Conservation (phyloP, 2,888 invertebrate genomes). For the Stenichneumon culpator region DNA sequence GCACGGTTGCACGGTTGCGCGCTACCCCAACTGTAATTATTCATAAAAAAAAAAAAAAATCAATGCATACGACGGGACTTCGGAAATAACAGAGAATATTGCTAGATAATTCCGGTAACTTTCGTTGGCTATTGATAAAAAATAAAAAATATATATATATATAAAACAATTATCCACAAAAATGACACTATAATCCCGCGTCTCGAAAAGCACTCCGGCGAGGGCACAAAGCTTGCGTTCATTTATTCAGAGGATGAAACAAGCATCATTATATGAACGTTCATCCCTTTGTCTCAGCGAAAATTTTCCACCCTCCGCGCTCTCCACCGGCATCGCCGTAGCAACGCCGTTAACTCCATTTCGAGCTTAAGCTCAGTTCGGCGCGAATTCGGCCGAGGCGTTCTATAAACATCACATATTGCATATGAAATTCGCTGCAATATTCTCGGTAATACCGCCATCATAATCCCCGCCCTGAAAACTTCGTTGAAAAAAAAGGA, state of each 20-base stretch:
- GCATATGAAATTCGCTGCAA: neutral
- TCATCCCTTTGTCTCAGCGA: neutral
- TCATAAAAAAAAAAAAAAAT: neutral
- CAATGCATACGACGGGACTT: neutral
- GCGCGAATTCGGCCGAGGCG: neutral
- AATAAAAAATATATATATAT: no score
- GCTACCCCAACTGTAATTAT: neutral
- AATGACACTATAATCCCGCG: neutral
- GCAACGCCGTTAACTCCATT: neutral
- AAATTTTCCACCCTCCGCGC: neutral
- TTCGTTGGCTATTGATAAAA: neutral
- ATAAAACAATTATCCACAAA: no score
- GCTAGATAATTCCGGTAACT: neutral
- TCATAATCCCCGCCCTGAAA: neutral
- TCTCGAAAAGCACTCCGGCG: neutral
- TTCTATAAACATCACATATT: neutral
- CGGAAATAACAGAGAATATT: neutral
- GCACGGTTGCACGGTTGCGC: no score
- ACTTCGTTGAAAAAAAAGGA: neutral
- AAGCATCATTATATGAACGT: neutral
- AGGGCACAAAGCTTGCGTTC: neutral
- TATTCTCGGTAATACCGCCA: neutral
- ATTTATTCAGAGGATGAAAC: conserved; percentile 14
- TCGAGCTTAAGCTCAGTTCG: neutral
- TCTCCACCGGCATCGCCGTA: neutral